Base-by-base conservation (phyloP, 2,888 invertebrate genomes). In the Thecophora atra region DNA sequence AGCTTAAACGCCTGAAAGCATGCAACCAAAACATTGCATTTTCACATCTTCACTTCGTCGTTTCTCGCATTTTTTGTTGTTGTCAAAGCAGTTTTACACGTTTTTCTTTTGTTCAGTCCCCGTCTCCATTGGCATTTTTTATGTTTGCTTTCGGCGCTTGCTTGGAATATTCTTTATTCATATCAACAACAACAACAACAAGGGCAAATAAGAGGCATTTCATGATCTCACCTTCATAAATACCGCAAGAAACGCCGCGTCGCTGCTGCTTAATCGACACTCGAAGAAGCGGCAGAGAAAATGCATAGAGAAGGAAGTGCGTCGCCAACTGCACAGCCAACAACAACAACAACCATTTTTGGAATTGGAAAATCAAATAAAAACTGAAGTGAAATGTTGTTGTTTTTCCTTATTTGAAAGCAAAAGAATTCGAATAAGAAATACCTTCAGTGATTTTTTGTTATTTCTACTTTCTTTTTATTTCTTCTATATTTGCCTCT, bases 1-100 rank as follows among this genome's bases (percentile, higher is more conserved):
- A 54, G 63, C 54, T 52, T 56, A 26, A 63, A 64, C 56, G 70
- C 54, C 70, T 64, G 60, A 70, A 63, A 70, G 63, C 64, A 52
- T 64, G 70, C 70, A 70, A 70, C 69, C 69, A 69, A 69, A 69
- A 69, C 69, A 69, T 69, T 69, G 69, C 69, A 69, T 69, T 69
- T 62, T 28, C 69, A 69, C 60, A 26, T 62, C 47, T n/a, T 69
- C 54, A 13, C 54, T 30, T 11, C 11, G 8, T 54, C 19, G 44
- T 69, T 69, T 19, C 42, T 42, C 19, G 2, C 28, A 3, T 30
- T 52, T 26, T n/a, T 26, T 26, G 24, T 44, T 69, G 37, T 44
- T 60, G 37, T 37, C 13, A 28, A 47, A 7, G 8, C 11, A 26
- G 7, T 11, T 60, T 26, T 68, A n/a, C 21, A n/a, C 11, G 24